Evolutionary conservation across 1,140 invertebrate genomes (phyloP).

Genomic region (Drosophila guanche): DNA sequence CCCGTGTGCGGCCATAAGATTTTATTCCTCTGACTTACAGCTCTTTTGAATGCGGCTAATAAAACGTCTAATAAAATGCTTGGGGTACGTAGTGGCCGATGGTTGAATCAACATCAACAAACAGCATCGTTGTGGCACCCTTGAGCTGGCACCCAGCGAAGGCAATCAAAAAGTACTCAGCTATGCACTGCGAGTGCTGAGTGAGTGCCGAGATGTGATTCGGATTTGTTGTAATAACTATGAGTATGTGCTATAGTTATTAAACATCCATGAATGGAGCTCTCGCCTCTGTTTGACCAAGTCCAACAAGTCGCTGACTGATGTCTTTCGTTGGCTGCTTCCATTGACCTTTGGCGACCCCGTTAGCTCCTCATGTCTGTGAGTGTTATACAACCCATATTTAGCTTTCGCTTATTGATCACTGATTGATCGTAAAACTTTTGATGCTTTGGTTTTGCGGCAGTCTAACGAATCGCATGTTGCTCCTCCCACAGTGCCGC

Average conservation of each 20-base stretch:
- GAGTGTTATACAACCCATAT: conserved; percentile 32
- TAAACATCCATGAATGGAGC: conserved; percentile 12
- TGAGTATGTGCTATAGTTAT: conserved; percentile 34
- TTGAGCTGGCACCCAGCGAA: conserved; percentile 39
- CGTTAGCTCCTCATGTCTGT: conserved; percentile 9
- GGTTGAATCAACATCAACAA: conserved; percentile 1
- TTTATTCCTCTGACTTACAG: conserved; percentile 15
- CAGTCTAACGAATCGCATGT: conserved; percentile 2
- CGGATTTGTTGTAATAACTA: conserved; percentile 43
- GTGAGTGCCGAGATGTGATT: conserved; percentile 24
- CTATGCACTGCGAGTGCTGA: conserved; percentile 3
- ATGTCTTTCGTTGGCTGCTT: conserved; percentile 54
- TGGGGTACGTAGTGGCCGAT: neutral
- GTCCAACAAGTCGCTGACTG: conserved; percentile 40
- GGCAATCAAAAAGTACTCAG: conserved; percentile 64
- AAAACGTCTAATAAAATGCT: conserved; percentile 23
- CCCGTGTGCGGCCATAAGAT: conserved; percentile 24
- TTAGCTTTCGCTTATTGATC: conserved; percentile 21
- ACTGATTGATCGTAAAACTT: conserved; percentile 16
- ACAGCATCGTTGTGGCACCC: conserved; percentile 34
- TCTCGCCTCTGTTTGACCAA: conserved; percentile 23
- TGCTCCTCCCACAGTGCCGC: conserved; percentile 7
- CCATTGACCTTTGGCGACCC: conserved; percentile 59
- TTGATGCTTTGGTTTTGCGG: too few relatives aligned
- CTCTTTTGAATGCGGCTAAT: conserved; percentile 49